Evolutionary conservation across 2,113 vertebrate genomes (phyloP).

Genomic region (Callionymus lyra): DNA sequence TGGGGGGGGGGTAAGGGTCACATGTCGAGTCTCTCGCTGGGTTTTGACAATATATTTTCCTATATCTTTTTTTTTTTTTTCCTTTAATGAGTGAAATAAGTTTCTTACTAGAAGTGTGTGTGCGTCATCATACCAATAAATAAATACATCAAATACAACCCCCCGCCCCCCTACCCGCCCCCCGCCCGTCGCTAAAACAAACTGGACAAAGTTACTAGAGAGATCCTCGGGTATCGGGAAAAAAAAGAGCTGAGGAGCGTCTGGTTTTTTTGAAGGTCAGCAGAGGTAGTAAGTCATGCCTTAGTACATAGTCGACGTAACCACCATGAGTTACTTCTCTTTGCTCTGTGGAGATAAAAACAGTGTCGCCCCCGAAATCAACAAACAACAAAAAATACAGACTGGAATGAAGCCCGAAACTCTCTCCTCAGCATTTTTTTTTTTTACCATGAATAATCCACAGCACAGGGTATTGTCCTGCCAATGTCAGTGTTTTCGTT

Average conservation of each 20-base stretch:
- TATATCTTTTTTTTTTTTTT: too few species aligned
- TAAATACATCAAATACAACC: constrained; percentile 41
- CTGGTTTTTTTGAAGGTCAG: constrained; percentile 25
- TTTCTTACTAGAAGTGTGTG: neutral
- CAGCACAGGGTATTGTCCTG: neutral
- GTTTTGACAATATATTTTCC: too few species aligned
- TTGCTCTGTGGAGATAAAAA: constrained; percentile 14
- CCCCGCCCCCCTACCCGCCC: too few species aligned
- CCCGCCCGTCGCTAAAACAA: constrained; percentile 20
- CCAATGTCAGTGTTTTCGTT: too few species aligned
- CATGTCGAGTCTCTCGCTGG: too few species aligned
- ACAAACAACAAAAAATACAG: constrained; percentile 5
- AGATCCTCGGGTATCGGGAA: constrained; percentile 17
- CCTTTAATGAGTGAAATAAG: too few species aligned
- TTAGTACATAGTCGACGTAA: constrained; percentile 24
- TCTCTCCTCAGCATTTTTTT: constrained; percentile 16
- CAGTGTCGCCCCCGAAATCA: constrained; percentile 1
- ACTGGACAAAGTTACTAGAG: constrained; percentile 15
- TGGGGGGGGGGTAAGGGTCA: too few species aligned
- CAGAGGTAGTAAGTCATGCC: constrained; percentile 54
- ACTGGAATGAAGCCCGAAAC: constrained; percentile 4
- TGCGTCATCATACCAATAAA: constrained; percentile 44
- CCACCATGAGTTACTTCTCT: constrained; percentile 19
- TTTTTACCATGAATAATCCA: constrained; percentile 13
- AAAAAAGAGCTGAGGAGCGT: constrained; percentile 15